These are phyloP conservation scores for Tachyglossus aculeatus DNA, from an alignment of 2,797 vertebrate species.

Conservation along the genomic window DNA sequence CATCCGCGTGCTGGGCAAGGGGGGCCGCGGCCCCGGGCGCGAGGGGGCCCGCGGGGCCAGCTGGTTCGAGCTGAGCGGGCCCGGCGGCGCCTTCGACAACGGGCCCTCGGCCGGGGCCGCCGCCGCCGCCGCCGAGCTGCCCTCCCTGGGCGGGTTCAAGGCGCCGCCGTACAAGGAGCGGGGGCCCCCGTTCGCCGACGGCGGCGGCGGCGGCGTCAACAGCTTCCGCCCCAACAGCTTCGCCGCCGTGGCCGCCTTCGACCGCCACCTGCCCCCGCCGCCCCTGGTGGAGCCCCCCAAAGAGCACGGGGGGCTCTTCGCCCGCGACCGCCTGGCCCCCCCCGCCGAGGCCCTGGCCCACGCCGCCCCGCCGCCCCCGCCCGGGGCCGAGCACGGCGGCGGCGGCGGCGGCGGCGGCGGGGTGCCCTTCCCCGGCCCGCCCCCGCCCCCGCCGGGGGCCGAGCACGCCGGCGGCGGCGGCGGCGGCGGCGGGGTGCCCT, in stretches of 20 bases:
- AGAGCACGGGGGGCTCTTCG: slow-evolving; percentile 77
- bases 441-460: slow-evolving; percentile 59
- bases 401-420: no score
- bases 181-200: slow-evolving; percentile 70
- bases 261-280: slow-evolving; percentile 69
- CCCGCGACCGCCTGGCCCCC: slow-evolving; percentile 39
- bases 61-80: slow-evolving; percentile 75
- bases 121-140: slow-evolving; percentile 67
- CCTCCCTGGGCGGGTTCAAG: slow-evolving; percentile 67
- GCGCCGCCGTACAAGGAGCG: slow-evolving; percentile 74
- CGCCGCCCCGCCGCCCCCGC: slow-evolving; percentile 72
- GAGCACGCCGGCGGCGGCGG: slow-evolving; percentile 54
- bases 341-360: slow-evolving; percentile 70
- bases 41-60: slow-evolving; percentile 70
- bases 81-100: slow-evolving; percentile 72
- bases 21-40: slow-evolving; percentile 76
- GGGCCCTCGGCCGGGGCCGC: slow-evolving; percentile 69
- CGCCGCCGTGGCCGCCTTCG: slow-evolving; percentile 69
- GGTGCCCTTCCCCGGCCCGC: slow-evolving; percentile 70
- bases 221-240: slow-evolving; percentile 74
- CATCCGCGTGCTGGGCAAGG: slow-evolving; percentile 88
- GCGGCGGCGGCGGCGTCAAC: slow-evolving; percentile 63
- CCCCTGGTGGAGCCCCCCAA: slow-evolving; percentile 45
- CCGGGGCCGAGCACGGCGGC: slow-evolving; percentile 73
- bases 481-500: slow-evolving; percentile 50